A percentile compares a stretch with the other conserved stretches of the same genome.
Evolutionary conservation across 1,140 invertebrate species (phyloP).

Genomic region (Atta cephalotes): DNA sequence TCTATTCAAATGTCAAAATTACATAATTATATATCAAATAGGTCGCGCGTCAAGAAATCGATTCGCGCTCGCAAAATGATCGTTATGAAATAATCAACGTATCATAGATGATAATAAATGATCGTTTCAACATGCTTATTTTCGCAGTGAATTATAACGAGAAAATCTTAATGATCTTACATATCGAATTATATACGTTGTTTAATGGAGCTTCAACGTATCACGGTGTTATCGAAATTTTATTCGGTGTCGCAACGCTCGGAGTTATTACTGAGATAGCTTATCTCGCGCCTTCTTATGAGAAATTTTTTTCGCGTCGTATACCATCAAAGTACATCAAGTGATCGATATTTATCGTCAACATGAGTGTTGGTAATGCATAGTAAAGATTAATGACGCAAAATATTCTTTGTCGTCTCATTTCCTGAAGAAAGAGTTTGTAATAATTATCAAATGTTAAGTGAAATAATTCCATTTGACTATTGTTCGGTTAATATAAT

Average conservation of each 20-base stretch:
- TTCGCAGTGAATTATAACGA: slow-evolving; percentile 17
- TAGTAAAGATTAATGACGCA: background rate
- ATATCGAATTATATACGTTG: slow-evolving; percentile 26
- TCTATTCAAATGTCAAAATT: background rate
- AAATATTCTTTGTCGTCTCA: background rate
- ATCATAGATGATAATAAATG: slow-evolving; percentile 15
- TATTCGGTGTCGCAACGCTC: background rate
- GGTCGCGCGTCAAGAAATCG: background rate
- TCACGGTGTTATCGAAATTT: slow-evolving; percentile 58
- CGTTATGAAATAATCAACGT: slow-evolving; percentile 36
- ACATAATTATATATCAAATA: background rate
- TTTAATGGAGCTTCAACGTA: slow-evolving; percentile 25
- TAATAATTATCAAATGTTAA: no score
- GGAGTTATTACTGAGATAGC: slow-evolving; percentile 64
- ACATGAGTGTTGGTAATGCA: background rate
- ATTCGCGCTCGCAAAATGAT: slow-evolving; percentile 13
- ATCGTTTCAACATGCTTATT: slow-evolving; percentile 15
- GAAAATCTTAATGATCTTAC: slow-evolving; percentile 37
- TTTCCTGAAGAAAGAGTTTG: no score
- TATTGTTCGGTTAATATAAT: no score
- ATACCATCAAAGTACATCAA: slow-evolving; percentile 3
- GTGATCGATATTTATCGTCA: slow-evolving; percentile 1
- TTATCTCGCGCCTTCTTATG: slow-evolving; percentile 42
- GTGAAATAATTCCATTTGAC: no score
- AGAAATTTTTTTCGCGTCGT: background rate